Evolutionary conservation across 2,797 vertebrate genomes (phyloP).

Genomic region (Characodon lateralis): DNA sequence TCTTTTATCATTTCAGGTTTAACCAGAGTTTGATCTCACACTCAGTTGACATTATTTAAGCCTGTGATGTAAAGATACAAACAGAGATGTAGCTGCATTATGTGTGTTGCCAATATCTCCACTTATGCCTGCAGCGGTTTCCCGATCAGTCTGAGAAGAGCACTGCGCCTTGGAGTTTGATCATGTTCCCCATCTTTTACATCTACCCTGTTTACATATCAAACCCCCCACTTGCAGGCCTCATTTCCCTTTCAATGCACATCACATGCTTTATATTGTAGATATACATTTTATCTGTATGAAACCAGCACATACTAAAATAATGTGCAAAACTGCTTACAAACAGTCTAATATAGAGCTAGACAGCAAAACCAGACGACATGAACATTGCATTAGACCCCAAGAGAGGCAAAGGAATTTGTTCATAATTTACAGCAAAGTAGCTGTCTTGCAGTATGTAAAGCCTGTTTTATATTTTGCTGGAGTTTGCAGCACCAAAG

Average conservation of each 20-base stretch:
- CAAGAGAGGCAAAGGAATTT: background rate
- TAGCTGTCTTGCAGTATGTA: too few relatives aligned
- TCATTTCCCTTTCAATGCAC: background rate
- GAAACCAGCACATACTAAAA: background rate
- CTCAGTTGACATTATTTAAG: slow-evolving; percentile 1
- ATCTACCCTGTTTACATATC: slow-evolving; percentile 5
- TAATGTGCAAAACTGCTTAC: background rate
- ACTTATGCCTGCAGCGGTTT: background rate
- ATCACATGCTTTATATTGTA: background rate
- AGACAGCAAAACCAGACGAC: background rate
- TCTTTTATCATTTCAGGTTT: background rate
- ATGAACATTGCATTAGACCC: background rate
- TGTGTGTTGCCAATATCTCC: slow-evolving; percentile 7
- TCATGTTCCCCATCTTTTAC: background rate
- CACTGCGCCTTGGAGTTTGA: background rate
- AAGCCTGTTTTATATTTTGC: too few relatives aligned
- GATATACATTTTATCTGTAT: slow-evolving; percentile 1
- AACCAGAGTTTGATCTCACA: background rate
- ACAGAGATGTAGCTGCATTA: background rate
- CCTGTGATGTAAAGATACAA: slow-evolving; percentile 11
- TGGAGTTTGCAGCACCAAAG: too few relatives aligned
- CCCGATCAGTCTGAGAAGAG: background rate
- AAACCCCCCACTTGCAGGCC: background rate
- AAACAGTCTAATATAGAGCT: background rate
- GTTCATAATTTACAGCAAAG: background rate